Base-by-base conservation (phyloP, 2,888 invertebrate genomes). In the Danaus chrysippus region DNA sequence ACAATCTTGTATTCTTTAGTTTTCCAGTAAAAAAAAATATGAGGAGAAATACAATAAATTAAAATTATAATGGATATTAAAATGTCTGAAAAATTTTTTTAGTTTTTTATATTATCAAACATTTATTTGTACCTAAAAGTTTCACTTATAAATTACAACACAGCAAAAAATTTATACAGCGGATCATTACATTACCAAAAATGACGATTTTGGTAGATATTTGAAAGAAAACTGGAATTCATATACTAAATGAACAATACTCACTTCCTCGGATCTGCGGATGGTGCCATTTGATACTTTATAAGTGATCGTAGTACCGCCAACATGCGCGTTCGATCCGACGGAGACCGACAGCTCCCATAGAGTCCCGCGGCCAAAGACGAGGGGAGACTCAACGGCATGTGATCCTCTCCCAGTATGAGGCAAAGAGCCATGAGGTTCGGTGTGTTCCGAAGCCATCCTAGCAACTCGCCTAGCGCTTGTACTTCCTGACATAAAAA, bases 371-470 rank as follows among this genome's bases (percentile, higher is more conserved):
- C 80, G 0, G 86, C 82, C 13, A 91, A 73, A 0, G 84, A 75
- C 0, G 84, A 73, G 0, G 90, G 87, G 53, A 91, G 74, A 1
- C 81, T 77, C 0, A 81, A 71, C 0, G 90, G 87, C 75, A 89
- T 82, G 64, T 85, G 82, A 10, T 88, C 87, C 61, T 91, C 91
- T 11, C 91, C 91, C 0, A 89, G 81, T 3, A 90, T 81, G 0
- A 91, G 79, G 69, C 89, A 89, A 3, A 91, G 75, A 0, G 91
- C 79, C n/a, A 90, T 86, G 10, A 91, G 76, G 67, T 87, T 88
- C 0, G 91, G 91, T 0, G 87, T 87, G 42, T 87, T 87, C 15
- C 90, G 82, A 3, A 91, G 84, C 85, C 91, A 90, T 78, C 87
- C 91, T 63, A 91, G 74, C 0, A 91, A 79, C 67, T 91, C 91